These are phyloP conservation scores for Brachyalestes nurse DNA, from an alignment of 2,797 vertebrate species.

Conservation along the genomic window DNA sequence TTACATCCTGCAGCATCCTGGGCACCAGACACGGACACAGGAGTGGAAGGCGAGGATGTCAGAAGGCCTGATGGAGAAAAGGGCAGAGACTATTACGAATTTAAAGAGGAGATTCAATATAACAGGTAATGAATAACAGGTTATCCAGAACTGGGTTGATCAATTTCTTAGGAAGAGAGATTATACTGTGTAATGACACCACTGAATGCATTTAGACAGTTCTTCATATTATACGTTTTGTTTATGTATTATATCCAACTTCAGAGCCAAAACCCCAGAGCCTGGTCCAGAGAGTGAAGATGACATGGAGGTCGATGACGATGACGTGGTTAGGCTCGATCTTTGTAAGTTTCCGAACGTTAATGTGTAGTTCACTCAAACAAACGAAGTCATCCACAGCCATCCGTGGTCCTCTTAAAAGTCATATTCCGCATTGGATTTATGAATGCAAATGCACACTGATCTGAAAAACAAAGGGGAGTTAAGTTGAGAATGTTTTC, in stretches of 20 bases:
- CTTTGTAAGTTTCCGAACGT: slow-evolving; percentile 74
- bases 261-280: slow-evolving; percentile 85
- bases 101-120: slow-evolving; percentile 92
- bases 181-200: background rate
- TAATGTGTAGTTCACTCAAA: background rate
- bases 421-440: background rate
- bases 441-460: background rate
- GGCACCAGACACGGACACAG: slow-evolving; percentile 27
- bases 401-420: background rate
- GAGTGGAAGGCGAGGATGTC: slow-evolving; percentile 64
- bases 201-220: background rate
- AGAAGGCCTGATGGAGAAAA: slow-evolving; percentile 75
- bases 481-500: background rate
- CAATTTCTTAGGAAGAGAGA: background rate
- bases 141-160: background rate
- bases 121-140: slow-evolving; percentile 81
- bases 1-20: background rate
- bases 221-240: background rate
- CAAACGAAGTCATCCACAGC: background rate
- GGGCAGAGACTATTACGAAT: slow-evolving; percentile 91
- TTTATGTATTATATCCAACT: background rate
- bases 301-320: slow-evolving; percentile 59
- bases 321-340: slow-evolving; percentile 81
- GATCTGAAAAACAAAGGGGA: background rate
- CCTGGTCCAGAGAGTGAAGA: slow-evolving; percentile 69